Evolutionary conservation across 37 sponge, comb jelly and placozoan species (phyloP).

Genomic region (Chondrosia reniformis): DNA sequence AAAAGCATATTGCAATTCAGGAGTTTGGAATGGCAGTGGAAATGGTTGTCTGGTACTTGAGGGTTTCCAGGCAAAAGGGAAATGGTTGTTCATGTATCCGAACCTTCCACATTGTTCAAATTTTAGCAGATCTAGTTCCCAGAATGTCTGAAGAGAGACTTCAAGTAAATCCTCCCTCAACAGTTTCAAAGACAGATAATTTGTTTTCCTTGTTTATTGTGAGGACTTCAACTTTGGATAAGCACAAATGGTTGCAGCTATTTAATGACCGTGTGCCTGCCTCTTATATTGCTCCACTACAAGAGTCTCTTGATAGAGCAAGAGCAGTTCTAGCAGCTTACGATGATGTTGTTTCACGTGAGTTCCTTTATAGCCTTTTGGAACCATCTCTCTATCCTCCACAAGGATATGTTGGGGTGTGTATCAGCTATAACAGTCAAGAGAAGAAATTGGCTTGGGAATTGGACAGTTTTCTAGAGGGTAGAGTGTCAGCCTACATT

Average conservation of each 20-base stretch:
- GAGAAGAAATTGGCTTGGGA: constrained; percentile 47
- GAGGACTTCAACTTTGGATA: constrained; percentile 8
- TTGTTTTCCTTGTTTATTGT: constrained; percentile 46
- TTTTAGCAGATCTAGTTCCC: constrained; percentile 35
- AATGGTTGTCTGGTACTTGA: constrained; percentile 47
- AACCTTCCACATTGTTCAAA: constrained; percentile 75
- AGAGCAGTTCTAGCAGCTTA: background rate
- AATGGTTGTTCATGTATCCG: constrained; percentile 83
- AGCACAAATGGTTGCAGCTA: constrained; percentile 57
- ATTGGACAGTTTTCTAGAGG: constrained; percentile 48
- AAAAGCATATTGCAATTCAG: background rate
- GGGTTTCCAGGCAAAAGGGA: constrained; percentile 64
- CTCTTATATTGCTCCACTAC: constrained; percentile 56
- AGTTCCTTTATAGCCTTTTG: background rate
- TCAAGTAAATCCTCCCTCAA: background rate
- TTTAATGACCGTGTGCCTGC: constrained; percentile 68
- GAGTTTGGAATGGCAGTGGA: constrained; percentile 65
- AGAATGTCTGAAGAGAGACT: background rate
- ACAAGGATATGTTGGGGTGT: constrained; percentile 37
- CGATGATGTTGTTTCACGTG: background rate
- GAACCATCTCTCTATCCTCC: constrained; percentile 40
- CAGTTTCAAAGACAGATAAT: constrained; percentile 29
- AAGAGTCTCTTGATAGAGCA: constrained; percentile 23
- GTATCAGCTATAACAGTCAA: constrained; percentile 15
- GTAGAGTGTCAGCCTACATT: constrained; percentile 59